Conservation (phyloP, 2,797 vertebrate genomes). For the Gephyroberyx darwinii region DNA sequence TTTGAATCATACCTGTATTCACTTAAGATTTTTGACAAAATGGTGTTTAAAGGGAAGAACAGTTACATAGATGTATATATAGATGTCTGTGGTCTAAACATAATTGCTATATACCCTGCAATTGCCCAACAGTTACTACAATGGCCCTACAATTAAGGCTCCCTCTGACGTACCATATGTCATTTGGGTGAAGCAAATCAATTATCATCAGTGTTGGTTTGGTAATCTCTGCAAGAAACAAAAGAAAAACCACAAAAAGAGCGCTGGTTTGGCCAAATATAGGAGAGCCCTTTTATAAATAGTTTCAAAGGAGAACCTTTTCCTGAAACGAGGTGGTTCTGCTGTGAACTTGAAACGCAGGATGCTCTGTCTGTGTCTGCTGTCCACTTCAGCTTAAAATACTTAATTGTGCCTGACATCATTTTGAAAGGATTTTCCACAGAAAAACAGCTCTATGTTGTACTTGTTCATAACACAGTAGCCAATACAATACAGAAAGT, state of each 20-base stretch:
- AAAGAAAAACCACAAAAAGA: background rate
- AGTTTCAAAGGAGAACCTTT: background rate
- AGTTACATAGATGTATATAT: constrained; percentile 21
- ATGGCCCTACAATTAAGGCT: constrained; percentile 50
- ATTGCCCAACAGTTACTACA: constrained; percentile 51
- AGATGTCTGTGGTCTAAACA: constrained; percentile 34
- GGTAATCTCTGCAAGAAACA: background rate
- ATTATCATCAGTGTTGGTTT: constrained; percentile 37
- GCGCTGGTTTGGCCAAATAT: no score
- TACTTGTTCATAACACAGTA: background rate
- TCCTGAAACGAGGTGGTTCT: background rate
- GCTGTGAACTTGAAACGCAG: background rate
- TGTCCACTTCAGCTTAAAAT: background rate
- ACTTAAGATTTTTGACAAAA: constrained; percentile 3
- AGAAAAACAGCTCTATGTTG: background rate
- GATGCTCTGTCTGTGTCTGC: background rate
- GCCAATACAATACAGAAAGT: no score
- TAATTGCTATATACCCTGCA: constrained; percentile 50
- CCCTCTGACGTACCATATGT: constrained; percentile 42
- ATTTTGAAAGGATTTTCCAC: background rate
- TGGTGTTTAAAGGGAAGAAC: constrained; percentile 22
- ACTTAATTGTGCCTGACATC: background rate
- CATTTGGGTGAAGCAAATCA: constrained; percentile 56
- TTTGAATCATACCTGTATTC: background rate
- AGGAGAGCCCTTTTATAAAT: no score